Base-by-base conservation (phyloP, 2,797 vertebrate genomes). In the Erpetoichthys calabaricus region DNA sequence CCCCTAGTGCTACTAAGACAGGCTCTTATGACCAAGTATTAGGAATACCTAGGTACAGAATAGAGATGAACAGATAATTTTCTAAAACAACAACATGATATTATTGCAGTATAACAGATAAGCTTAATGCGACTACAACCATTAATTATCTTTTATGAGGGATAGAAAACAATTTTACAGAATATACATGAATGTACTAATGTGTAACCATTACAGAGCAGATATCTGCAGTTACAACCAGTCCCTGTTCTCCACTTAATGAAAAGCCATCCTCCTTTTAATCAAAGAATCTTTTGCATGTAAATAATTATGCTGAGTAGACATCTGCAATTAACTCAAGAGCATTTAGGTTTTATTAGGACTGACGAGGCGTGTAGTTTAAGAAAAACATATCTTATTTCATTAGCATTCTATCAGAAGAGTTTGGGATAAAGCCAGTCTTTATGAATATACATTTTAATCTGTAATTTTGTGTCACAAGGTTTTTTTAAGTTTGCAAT, bases 371-470 rank as follows among this genome's bases (percentile, higher is more conserved):
- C 66, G 70, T 70, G 69, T 73, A 74, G 73, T 69, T 83, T 75
- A 72, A 82, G 83, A 74, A 75, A 79, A 78, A 71, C 72, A 70
- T 75, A 50, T 79, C 75, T 82, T 70, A 70, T 84, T 80, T 76
- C 75, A 78, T 85, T 82, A 86, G 72, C 68, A 64, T 72, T 73
- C 69, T 67, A 75, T 72, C 77, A 76, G 71, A 62, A 71, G 67
- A 71, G 66, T 74, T 75, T 81, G 77, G 81, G 63, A 59, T 42
- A 46, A 61, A 74, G 70, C 72, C 75, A 81, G 53, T 73, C 74
- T 70, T 25, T 50, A 45, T 55, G 59, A 45, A 59, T 55, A 61
- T 51, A 45, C 64, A 58, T 60, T 61, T 56, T 49, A 7, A 49
- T 8, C 44, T 63, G 63, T 62, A 62, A 68, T 62, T 61, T 63